Conservation (phyloP, 2,797 vertebrate species). For the Onychomys torridus region DNA sequence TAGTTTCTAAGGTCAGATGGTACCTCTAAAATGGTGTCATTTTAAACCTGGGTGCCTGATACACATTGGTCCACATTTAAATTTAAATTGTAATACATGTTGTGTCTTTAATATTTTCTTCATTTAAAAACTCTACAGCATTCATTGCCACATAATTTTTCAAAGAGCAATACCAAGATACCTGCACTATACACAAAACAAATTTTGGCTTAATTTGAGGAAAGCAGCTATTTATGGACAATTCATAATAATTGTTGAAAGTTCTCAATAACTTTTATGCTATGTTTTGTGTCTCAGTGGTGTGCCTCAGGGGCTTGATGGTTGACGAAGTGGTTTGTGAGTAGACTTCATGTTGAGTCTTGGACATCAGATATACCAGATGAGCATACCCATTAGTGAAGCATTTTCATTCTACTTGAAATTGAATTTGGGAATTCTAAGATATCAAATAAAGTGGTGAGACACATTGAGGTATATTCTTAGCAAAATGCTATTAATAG, state of each 20-base stretch:
- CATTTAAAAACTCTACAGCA: not conserved
- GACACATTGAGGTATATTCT: not conserved
- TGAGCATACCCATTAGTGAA: not conserved
- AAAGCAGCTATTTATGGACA: not conserved
- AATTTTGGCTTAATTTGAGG: not conserved
- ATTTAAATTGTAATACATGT: not conserved
- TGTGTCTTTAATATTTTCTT: slow-evolving; percentile 4
- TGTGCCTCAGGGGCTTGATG: not conserved
- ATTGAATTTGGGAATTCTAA: not conserved
- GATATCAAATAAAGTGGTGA: not conserved
- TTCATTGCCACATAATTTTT: not conserved
- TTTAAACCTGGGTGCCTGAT: no score
- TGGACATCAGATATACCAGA: not conserved
- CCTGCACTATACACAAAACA: not conserved
- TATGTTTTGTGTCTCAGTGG: not conserved
- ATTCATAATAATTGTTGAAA: not conserved
- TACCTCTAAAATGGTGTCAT: not conserved
- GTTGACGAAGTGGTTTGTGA: not conserved
- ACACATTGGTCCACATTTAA: not conserved
- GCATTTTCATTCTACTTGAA: not conserved
- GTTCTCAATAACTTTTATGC: not conserved
- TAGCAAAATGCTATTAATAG: not conserved
- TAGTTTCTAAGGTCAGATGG: not conserved
- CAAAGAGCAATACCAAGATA: slow-evolving; percentile 22
- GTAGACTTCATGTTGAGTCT: not conserved